Evolutionary conservation across 1,140 invertebrate genomes (phyloP).

Genomic region (Caenorhabditis remanei): DNA sequence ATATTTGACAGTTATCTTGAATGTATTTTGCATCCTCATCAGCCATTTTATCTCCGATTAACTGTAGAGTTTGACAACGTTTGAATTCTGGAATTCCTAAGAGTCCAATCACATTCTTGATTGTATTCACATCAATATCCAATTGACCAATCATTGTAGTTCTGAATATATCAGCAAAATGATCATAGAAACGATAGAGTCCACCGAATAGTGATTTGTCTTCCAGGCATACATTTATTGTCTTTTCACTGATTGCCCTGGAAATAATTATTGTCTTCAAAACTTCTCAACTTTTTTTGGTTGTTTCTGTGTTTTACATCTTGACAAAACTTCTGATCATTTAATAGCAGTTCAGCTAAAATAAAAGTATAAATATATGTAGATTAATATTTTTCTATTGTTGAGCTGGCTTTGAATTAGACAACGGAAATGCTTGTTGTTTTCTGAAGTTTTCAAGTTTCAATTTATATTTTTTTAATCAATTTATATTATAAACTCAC

Average conservation of each 20-base stretch:
- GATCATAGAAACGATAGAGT: neutral
- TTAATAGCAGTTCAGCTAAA: too few relatives aligned
- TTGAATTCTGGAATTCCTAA: neutral
- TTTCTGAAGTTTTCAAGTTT: too few relatives aligned
- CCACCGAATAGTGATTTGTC: neutral
- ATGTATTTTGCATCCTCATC: conserved; percentile 4
- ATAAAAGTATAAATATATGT: too few relatives aligned
- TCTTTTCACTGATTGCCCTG: neutral
- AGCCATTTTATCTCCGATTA: neutral
- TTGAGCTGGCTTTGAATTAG: too few relatives aligned
- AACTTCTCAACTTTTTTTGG: too few relatives aligned
- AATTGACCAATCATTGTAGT: neutral
- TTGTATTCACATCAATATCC: neutral
- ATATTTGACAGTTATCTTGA: neutral
- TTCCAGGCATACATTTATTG: neutral
- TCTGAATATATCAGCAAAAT: neutral
- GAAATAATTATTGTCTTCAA: neutral
- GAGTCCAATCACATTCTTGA: neutral
- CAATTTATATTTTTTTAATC: too few relatives aligned
- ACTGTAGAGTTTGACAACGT: neutral
- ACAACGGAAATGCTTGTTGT: too few relatives aligned
- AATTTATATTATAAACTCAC: neutral
- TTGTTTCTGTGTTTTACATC: too few relatives aligned
- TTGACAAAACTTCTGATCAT: too few relatives aligned
- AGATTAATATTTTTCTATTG: too few relatives aligned